Conservation (phyloP, 2,113 vertebrate species). For the Oreotrochilus melanogaster region DNA sequence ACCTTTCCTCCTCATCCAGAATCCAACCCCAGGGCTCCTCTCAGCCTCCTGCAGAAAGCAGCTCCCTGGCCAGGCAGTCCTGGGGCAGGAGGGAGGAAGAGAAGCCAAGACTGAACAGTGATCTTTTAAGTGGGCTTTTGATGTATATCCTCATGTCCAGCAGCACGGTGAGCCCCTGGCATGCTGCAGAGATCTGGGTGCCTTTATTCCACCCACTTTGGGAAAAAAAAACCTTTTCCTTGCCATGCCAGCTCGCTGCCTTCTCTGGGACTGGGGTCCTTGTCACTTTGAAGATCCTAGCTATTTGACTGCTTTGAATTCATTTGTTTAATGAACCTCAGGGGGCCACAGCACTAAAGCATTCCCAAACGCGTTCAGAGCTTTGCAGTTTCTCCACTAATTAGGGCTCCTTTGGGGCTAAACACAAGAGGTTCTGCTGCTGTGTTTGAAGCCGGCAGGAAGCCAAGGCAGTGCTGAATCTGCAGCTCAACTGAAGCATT, state of each 20-base stretch:
- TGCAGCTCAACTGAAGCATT: neutral
- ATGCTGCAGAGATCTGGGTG: neutral
- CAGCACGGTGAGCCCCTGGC: neutral
- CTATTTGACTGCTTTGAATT: slow-evolving; percentile 5
- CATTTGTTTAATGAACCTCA: slow-evolving; percentile 58
- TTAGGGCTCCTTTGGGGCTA: slow-evolving; percentile 49
- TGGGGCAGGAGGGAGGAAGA: neutral
- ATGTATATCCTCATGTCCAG: neutral
- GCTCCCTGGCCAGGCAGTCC: neutral
- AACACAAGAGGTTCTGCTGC: slow-evolving; percentile 1
- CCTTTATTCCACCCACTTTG: neutral
- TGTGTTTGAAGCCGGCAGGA: neutral
- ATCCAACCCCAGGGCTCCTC: too few relatives aligned
- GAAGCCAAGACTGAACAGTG: neutral
- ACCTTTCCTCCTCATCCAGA: too few relatives aligned
- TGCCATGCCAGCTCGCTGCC: neutral
- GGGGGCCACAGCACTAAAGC: neutral
- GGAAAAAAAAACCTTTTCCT: neutral
- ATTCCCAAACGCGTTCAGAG: slow-evolving; percentile 7
- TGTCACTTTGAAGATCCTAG: slow-evolving; percentile 44
- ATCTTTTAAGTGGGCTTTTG: neutral
- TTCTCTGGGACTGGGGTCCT: neutral
- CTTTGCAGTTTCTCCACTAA: slow-evolving; percentile 49
- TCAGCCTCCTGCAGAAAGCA: neutral
- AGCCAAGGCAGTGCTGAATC: neutral